Evolutionary conservation across 2,888 invertebrate genomes (phyloP), one percentile per base, ranked within the genome.

Genomic region (Drosophila lutescens): DNA sequence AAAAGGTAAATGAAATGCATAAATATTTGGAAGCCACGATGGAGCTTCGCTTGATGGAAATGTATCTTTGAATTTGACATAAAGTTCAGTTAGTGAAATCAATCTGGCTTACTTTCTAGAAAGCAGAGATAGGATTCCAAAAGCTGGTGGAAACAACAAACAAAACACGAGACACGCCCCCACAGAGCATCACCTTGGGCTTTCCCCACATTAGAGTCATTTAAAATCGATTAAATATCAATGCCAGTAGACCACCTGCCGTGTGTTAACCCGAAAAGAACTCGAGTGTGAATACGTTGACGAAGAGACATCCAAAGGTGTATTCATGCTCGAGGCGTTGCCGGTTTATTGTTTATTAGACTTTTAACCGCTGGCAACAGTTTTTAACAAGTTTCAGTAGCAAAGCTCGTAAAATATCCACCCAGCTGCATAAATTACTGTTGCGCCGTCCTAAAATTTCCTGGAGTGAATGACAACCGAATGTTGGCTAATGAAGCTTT

Each of bases 141-240:
- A 26, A 30, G 15, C 7, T 4, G 8, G 15, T 10, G 32, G 8
- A 9, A 4, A 34, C 34, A 12, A 12, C 10, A 5, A 15, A 2
- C 17, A 57, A 32, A 40, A 40, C 2, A 12, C 10, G 20, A 4
- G 47, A n/a, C 26, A 47, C 51, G 58, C 68, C 68, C 54, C 44
- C 68, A 40, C 23, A 30, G 51, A 34, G 66, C 66, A 49, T 34
- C 57, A 41, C 69, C 47, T 47, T 60, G 69, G 68, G 53, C 58
- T 66, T 41, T 54, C 51, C 59, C 73, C 63, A 57, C 58, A 70
- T 70, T 67, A 74, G 47, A 73, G 73, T 72, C 73, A 89, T 89
- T 87, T 84, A 89, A 88, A 89, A 86, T 76, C 84, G 79, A 84
- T 88, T 88, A 76, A 87, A 89, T 74, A 76, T 60, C 85, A 62